Evolutionary conservation across 2,113 vertebrate species (phyloP), one percentile per base, ranked within the genome.

Genomic region (Triplophysa dalaica): DNA sequence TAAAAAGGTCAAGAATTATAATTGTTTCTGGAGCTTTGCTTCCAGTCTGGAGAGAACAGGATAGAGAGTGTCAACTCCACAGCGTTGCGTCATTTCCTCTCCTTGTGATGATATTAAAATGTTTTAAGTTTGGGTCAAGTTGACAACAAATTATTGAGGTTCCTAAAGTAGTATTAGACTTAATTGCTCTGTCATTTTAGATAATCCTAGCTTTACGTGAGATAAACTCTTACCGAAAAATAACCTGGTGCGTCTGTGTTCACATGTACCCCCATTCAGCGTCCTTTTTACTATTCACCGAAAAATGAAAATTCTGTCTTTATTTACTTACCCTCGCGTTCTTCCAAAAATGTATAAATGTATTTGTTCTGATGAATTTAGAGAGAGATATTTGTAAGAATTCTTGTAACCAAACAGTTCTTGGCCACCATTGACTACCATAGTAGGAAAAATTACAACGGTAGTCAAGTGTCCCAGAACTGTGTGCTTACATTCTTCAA

Each of bases 261-360:
- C 78, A 14, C 13, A 4, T 33, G 8, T 58, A 21, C 50, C 66
- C 72, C 24, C 48, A 26, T 67, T 78, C 21, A 74, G 70, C 63
- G 65, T 78, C 67, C 78, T 85, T 41, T 70, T 84, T 29, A 78
- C 81, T 0, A 19, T 2, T 8, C 7, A 38, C 33, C 0, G 33
- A 38, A 38, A 38, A 38, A 7, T 7, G 5, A 7, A 7, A 38
- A 38, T 8, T 38, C 33, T 38, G 33, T 38, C 33, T 38, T 8
- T 38, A 38, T 38, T 38, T 33, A 33, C 29, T 33, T 5, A 33
- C 29, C 29, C 29, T 33, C 29, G 0, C 2, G 33, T 7, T 38
- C 33, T 38, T 7, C 33, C 33, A 7, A 38, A 38, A 7, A 29
- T 29, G 29, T 4, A 29, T 29, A 29, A 3, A 6, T 38, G 3